These are phyloP conservation scores for Lepus americanus DNA, from an alignment of 2,113 vertebrate species.

Conservation along the genomic window DNA sequence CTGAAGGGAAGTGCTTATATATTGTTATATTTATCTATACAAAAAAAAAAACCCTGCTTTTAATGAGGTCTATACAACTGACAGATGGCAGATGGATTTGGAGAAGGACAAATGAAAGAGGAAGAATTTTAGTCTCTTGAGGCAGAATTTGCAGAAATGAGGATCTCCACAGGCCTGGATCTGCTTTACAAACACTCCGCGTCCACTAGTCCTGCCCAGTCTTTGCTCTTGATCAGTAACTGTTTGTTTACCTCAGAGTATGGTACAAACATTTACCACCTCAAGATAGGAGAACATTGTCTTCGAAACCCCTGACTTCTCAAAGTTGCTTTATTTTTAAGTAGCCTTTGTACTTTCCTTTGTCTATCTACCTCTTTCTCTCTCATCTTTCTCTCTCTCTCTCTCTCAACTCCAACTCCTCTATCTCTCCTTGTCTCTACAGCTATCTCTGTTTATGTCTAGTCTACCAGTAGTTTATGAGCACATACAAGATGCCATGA, in stretches of 20 bases:
- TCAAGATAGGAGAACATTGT: constrained; percentile 30
- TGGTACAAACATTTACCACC: background rate
- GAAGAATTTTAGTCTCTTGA: background rate
- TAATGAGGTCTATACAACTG: background rate
- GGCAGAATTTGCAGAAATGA: background rate
- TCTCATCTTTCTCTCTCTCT: background rate
- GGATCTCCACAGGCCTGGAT: background rate
- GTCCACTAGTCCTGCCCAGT: background rate
- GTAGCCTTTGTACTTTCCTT: background rate
- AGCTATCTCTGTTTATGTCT: background rate
- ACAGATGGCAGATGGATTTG: background rate
- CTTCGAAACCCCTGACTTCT: background rate
- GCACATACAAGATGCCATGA: background rate
- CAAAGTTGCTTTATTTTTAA: constrained; percentile 10
- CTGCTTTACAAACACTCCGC: background rate
- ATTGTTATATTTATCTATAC: background rate
- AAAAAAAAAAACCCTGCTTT: background rate
- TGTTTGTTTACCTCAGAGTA: background rate
- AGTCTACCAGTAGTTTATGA: constrained; percentile 24
- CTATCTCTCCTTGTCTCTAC: too few relatives aligned
- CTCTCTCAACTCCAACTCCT: too few relatives aligned
- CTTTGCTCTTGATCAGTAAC: background rate
- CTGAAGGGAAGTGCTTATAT: background rate
- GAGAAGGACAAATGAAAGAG: background rate
- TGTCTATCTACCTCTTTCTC: background rate